Evolutionary conservation across 1,140 invertebrate species (phyloP), one percentile per base, ranked within the genome.

Genomic region (Drosophila lowei): DNA sequence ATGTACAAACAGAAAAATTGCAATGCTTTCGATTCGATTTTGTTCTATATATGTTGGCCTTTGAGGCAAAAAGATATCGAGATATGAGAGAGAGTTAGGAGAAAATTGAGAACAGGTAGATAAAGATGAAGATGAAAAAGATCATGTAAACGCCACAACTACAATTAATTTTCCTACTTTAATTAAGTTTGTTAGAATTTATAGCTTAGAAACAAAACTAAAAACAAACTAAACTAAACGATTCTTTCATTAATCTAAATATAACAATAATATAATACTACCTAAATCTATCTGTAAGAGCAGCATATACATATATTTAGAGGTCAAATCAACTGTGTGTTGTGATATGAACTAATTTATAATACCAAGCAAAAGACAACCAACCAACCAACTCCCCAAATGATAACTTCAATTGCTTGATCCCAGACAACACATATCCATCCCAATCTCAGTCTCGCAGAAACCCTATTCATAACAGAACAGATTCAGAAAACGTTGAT

Each of bases 311-410:
- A 50, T 58, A 65, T 66, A 56, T 61, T 72, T 80, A 58, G 59
- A 73, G 78, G 83, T 78, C 74, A 78, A 88, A 86, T 88, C 79
- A 90, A 89, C 80, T 89, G 85, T 86, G 85, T 89, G 85, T 89
- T 89, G 85, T 89, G 85, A 89, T 89, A 89, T 90, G 85, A 89
- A 86, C 71, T 89, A 86, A 85, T 86, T 86, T 86, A 88, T 88
- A 88, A 88, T 74, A 57, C 48, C 44, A 75, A 60, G 56, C 58
- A 46, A 72, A 72, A 67, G 55, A 67, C 48, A 54, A 66, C 42
- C 30, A 44, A 56, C 46, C 34, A 38, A 38, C 34, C 34, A 38
- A 38, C 34, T 3, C 11, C 34, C 11, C 34, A 11, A 38, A 38
- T 38, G 4, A 38, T 38, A 59, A 30, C 49, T 65, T 48, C 43